Evolutionary conservation across 1,140 invertebrate genomes (phyloP), one percentile per base, ranked within the genome.

Genomic region (Drusus annulatus): DNA sequence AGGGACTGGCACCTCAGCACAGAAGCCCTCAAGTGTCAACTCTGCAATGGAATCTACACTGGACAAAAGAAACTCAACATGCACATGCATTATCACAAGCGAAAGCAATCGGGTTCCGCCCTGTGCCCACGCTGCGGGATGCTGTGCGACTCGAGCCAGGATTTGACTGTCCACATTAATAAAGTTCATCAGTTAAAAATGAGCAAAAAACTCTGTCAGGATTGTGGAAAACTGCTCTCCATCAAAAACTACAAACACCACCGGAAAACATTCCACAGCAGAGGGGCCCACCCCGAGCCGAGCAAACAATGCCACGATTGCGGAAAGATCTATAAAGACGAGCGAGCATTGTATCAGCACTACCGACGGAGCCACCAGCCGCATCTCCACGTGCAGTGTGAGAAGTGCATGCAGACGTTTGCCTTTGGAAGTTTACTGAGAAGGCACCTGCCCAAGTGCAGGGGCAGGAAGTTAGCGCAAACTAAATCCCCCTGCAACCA

Each of bases 351-450:
- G 23, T 19, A 21, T 60, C 56, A 60, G 23, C 56, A 60, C 56
- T 60, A 13, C 17, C 56, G 56, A 21, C 17, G 21, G 50, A n/a
- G n/a, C 6, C 68, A 71, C 36, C 15, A 71, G 21, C 28, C 28
- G 15, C 68, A 71, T 50, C 68, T 36, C 10, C 68, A 71, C 50
- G 16, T 71, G 8, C 19, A 74, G 16, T 58, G 71, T 74, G 52
- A 74, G 13, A 74, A 13, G 23, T 74, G 71, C 25, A 23, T 15
- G n/a, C n/a, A 54, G 36, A 74, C 19, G 54, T 74, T 74, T n/a
- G 17, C 51, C 8, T 74, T 56, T 6, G 16, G 10, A 23, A 25
- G 50, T 52, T 31, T 54, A 23, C 71, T 74, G 16, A 23, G 28
- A 54, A 74, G 54, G 16, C 71, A 74, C 19, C 5, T 56, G 21